A percentile compares a stretch with the other conserved stretches of the same genome.
These are phyloP conservation scores for Pinctada fucata DNA, from an alignment of 2,888 invertebrate species.

Conservation along the genomic window DNA sequence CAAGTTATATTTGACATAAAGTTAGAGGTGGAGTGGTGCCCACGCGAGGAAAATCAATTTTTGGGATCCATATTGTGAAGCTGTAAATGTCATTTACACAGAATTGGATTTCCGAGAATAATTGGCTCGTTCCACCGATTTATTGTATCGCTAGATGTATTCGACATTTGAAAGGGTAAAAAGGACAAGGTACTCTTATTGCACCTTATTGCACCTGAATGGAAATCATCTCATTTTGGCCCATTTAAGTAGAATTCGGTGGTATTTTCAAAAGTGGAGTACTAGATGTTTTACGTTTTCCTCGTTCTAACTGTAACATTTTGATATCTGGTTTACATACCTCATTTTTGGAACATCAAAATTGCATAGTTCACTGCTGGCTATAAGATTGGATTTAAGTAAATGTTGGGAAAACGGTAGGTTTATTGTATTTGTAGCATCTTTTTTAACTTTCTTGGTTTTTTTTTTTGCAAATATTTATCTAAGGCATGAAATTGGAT, in stretches of 20 bases:
- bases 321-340: neutral
- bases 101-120: conserved; percentile 25
- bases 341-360: neutral
- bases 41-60: conserved; percentile 22
- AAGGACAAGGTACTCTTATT: too few relatives aligned
- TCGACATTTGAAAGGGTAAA: conserved; percentile 11
- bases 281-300: conserved; percentile 18
- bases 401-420: too few relatives aligned
- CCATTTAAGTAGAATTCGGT: conserved; percentile 3
- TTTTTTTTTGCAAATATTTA: too few relatives aligned
- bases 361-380: conserved; percentile 1
- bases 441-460: too few relatives aligned
- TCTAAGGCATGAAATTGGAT: too few relatives aligned
- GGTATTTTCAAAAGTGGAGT: neutral
- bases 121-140: conserved; percentile 28
- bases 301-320: neutral
- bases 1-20: conserved; percentile 1
- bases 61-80: conserved; percentile 17
- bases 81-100: conserved; percentile 32
- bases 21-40: conserved; percentile 22
- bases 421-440: too few relatives aligned
- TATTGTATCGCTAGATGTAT: conserved; percentile 13
- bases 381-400: neutral
- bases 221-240: conserved; percentile 16
- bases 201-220: too few relatives aligned